Evolutionary conservation across 2,888 invertebrate genomes (phyloP), one percentile per base, ranked within the genome.

Genomic region (Tenthredo distinguenda): DNA sequence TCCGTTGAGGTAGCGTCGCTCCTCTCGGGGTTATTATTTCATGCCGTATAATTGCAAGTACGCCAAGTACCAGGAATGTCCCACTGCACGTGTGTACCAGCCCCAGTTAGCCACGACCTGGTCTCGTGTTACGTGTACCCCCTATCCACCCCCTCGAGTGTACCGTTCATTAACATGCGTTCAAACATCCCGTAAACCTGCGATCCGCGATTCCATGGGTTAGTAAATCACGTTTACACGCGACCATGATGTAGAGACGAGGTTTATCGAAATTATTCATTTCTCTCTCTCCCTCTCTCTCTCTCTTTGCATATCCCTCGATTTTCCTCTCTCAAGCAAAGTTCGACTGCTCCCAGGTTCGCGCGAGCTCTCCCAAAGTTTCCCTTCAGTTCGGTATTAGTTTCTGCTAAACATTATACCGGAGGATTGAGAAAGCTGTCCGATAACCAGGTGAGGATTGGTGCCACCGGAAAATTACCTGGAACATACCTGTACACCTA

Each of bases 21-120:
- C 47, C 71, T 47, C 68, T 47, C 68, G 34, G 86, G 88, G 89
- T 90, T 89, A 89, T 89, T 90, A 89, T 88, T 88, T 89, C 88
- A 88, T 90, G 88, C 88, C 87, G 85, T 87, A 87, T 86, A 83
- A 86, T 79, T 86, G 83, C 83, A 47, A 83, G 68, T 68, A 83
- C 83, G 83, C 31, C 43, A 50, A 68, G 83, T 43, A 83, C 71
- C 83, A 58, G 83, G 68, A 71, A 83, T 83, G 83, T 68, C 83
- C 83, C 83, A 68, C 31, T 68, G 68, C 58, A 81, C 31, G 34
- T n/a, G 77, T 77, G 62, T 81, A 68, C 31, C 71, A 68, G n/a
- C 50, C 68, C 83, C 83, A 34, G 83, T 68, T 83, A 47, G 31
- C 83, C 83, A 15, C 68, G 65, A 83, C 65, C 68, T 43, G 34